Evolutionary conservation across 1,140 invertebrate genomes (phyloP), one percentile per base, ranked within the genome.

Genomic region (Penaeus vannamei): DNA sequence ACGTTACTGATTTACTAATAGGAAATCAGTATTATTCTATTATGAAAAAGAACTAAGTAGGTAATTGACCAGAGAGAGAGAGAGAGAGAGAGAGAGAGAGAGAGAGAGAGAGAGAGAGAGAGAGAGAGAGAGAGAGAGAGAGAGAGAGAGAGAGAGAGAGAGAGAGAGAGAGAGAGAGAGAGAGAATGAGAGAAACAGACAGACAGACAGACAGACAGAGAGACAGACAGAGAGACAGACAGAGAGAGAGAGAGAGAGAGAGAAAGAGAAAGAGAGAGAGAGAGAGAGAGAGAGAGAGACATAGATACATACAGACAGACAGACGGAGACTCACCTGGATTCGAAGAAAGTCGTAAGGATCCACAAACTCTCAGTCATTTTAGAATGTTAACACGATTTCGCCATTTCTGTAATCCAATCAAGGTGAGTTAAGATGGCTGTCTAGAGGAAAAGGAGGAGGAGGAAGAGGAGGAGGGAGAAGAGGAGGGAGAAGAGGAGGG

Each of bases 101-200:
- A 42, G 3, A 5, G 23, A 79, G 3, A 79, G 5, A 46, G 32
- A 36, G 32, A 36, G 32, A 36, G 22, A 23, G 19, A 23, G 22
- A 5, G 19, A 36, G 22, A 36, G 32, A 23, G 22, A 19, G 22
- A 79, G 76, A 12, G 76, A 79, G 22, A 79, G 76, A 79, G 76
- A 79, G 76, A 79, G 76, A 79, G 76, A 79, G 76, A 79, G 22
- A 79, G 76, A 79, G 76, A 79, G 76, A 79, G 76, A 79, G 76
- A 79, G 76, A 79, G 76, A 79, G 76, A 79, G 76, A 79, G 22
- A 79, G 76, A 79, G 76, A 79, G 76, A 79, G 22, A 79, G 76
- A 79, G 77, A 80, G 8, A 80, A 20, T 53, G 77, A 32, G 29
- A 80, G 29, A 80, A 20, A 36, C 0, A 42, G 20, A 42, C 5